Evolutionary conservation across 2,888 invertebrate species (phyloP).

Genomic region (Quadriops clusia): DNA sequence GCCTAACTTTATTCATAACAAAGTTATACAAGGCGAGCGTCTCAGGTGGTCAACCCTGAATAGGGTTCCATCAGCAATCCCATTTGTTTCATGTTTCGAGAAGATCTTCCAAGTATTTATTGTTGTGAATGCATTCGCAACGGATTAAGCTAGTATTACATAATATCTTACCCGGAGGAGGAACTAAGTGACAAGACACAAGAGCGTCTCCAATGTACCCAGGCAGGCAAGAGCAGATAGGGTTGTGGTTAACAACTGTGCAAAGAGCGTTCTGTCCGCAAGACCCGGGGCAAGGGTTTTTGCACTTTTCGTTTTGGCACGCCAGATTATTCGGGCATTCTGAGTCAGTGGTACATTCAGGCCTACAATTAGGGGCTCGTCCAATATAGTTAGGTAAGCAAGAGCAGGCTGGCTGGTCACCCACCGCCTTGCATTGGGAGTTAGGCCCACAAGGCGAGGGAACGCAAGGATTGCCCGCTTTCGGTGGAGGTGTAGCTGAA

Average conservation of each 20-base stretch:
- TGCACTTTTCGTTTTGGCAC: conserved; percentile 69
- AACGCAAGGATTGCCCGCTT: conserved; percentile 53
- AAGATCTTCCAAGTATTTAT: too few relatives aligned
- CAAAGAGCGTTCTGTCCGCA: conserved; percentile 75
- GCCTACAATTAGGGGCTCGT: conserved; percentile 74
- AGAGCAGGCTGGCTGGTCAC: conserved; percentile 75
- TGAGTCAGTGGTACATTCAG: conserved; percentile 68
- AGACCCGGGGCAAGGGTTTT: conserved; percentile 68
- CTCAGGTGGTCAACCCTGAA: too few relatives aligned
- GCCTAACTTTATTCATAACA: too few relatives aligned
- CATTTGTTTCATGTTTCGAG: too few relatives aligned
- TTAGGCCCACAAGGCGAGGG: conserved; percentile 78
- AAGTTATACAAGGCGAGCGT: too few relatives aligned
- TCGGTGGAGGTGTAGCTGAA: conserved; percentile 26
- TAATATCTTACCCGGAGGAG: conserved; percentile 31
- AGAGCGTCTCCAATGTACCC: conserved; percentile 74
- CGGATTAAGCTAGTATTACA: too few relatives aligned
- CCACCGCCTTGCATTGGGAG: conserved; percentile 68
- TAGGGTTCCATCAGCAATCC: too few relatives aligned
- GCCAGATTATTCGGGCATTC: conserved; percentile 75
- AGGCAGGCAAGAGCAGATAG: conserved; percentile 69
- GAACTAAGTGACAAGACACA: conserved; percentile 39
- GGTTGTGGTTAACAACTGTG: conserved; percentile 71
- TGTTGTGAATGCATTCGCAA: too few relatives aligned
- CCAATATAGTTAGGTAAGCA: conserved; percentile 71